Evolutionary conservation across 2,797 vertebrate genomes (phyloP), one percentile per base, ranked within the genome.

Genomic region (Ambastaia sidthimunki): DNA sequence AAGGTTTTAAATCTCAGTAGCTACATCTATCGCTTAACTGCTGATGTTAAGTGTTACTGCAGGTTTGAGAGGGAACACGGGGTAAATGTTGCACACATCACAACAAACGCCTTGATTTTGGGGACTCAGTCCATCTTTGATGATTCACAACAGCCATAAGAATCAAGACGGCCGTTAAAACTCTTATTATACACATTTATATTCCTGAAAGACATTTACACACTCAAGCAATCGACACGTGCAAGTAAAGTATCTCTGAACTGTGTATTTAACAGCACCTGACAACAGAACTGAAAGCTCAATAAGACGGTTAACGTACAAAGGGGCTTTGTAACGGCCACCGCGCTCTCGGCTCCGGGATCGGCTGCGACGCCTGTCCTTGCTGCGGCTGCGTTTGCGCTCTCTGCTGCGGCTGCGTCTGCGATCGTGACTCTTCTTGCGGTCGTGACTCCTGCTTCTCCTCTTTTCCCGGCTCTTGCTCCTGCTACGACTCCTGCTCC

Each of bases 371-470:
- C 91, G 92, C 47, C 93, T 93, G n/a, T 98, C 96, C 80, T 93
- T 93, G 90, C 95, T 96, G 75, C 94, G 92, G 89, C 96, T 98
- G 78, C 94, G 93, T 15, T 95, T 96, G 74, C 91, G 91, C 44
- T 96, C 94, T n/a, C 92, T 93, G 78, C 96, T 97, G 86, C 94
- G 91, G 86, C 96, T 97, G 84, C 94, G 94, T 55, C 95, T 96
- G 59, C 92, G 92, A 34, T 97, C 95, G 66, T 94, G 93, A 68
- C 93, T 95, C 82, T 92, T 90, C 86, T 95, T 96, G 82, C 93
- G 92, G 59, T 96, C 95, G 0, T 91, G 94, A 71, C 96, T 96
- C 62, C 90, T 90, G 21, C 96, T 96, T 81, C 93, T 94, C 86
- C 95, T 98, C 89, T 89, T 93, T 86, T 95, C 96, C 85, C 90